phyloP scores from a whole-genome alignment of 1,140 invertebrate genomes.

The Tetraneura akinire region DNA sequence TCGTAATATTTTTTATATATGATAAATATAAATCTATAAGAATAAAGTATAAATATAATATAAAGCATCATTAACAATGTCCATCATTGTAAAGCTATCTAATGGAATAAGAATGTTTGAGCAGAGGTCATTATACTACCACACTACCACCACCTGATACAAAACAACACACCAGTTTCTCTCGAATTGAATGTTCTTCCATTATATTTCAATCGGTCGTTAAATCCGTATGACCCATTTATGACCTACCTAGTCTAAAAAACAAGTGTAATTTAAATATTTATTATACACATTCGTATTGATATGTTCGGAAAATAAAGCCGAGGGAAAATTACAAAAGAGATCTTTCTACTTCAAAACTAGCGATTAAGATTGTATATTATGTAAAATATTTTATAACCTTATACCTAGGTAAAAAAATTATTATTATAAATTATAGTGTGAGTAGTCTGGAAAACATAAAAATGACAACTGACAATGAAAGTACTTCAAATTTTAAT shows the following conservation, averaged over 20 bases:
- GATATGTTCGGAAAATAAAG: conserved; percentile 4
- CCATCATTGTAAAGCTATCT: background rate
- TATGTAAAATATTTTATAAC: background rate
- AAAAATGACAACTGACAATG: background rate
- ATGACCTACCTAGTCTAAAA: conserved; percentile 33
- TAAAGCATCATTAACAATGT: background rate
- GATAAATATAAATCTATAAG: background rate
- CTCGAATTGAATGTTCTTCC: background rate
- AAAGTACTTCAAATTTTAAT: background rate
- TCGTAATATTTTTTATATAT: background rate
- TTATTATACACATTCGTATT: background rate
- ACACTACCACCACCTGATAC: conserved; percentile 3
- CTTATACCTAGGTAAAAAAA: background rate
- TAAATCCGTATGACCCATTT: conserved; percentile 21
- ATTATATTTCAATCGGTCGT: background rate
- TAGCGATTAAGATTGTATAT: background rate
- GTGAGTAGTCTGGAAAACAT: background rate
- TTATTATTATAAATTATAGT: background rate
- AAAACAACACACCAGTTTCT: conserved; percentile 41
- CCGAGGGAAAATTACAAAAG: background rate
- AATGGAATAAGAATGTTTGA: conserved; percentile 20
- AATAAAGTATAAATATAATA: background rate
- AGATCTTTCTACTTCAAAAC: background rate
- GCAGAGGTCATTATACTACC: conserved; percentile 26
- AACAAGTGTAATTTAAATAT: background rate